Base-by-base conservation (phyloP, 1,140 invertebrate species). In the Formica selysi region DNA sequence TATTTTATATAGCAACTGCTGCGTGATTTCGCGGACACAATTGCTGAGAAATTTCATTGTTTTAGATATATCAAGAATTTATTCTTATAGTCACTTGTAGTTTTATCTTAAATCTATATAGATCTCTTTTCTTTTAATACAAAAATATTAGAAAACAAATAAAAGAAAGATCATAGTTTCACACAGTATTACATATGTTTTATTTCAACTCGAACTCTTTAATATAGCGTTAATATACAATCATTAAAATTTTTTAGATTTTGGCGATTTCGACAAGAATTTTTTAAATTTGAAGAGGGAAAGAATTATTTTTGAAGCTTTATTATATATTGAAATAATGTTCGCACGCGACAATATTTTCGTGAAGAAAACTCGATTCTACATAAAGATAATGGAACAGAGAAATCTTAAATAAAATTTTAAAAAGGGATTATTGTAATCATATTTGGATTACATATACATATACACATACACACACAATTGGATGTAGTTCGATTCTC, bases 401-500 rank as follows among this genome's bases (percentile, higher is more conserved):
- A 8, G 68, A 19, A 19, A 57, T 59, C 11, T 59, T 74, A 74
- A n/a, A 74, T 51, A 51, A 51, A 51, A 51, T 51, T 16, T 51
- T 16, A 13, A 51, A 19, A 51, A 19, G 10, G 3, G 16, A 29
- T 19, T 44, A 32, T 41, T 26, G 68, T 61, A 29, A 62, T 83
- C 54, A 57, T 61, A 83, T 83, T 83, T 80, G 26, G 78, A 36
- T 80, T 80, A 67, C 54, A 54, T 59, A 13, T 80, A 65, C 41
- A 70, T 61, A 13, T 6, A 32, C 32, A 32, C 32, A 32, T 4
- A 32, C 32, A 32, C 3, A 32, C 32, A 32, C 2, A 32, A 6
- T n/a, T 74, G 11, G 36, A 61, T 22, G 13, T 10, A 44, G 44
- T 29, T 44, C 36, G 59, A 22, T 79, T 59, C 57, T 51, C 41